These are phyloP conservation scores for Atopsyche davidsoni DNA, from an alignment of 1,140 invertebrate species.

Conservation along the genomic window DNA sequence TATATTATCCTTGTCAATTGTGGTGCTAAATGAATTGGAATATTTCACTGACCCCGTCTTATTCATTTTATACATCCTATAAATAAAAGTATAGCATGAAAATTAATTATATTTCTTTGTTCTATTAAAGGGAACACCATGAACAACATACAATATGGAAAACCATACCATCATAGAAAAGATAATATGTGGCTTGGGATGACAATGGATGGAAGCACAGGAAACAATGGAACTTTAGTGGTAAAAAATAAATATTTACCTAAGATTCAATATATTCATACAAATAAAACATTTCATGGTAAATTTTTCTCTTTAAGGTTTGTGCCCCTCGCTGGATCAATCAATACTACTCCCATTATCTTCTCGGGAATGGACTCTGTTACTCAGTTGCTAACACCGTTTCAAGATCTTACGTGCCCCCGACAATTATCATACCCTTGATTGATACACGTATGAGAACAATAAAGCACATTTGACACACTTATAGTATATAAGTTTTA, in stretches of 20 bases:
- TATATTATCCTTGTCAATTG: too few relatives aligned
- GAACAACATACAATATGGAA: slow-evolving; percentile 11
- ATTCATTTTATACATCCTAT: too few relatives aligned
- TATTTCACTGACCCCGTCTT: too few relatives aligned
- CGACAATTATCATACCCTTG: slow-evolving; percentile 14
- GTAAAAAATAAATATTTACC: slow-evolving; percentile 12
- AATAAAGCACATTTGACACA: too few relatives aligned
- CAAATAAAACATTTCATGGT: background rate
- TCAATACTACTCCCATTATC: slow-evolving; percentile 17
- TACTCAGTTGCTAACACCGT: slow-evolving; percentile 20
- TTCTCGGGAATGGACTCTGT: slow-evolving; percentile 24
- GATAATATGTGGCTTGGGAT: slow-evolving; percentile 28
- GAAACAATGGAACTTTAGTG: slow-evolving; percentile 24
- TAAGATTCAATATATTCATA: background rate
- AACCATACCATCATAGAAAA: slow-evolving; percentile 19
- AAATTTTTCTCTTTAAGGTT: slow-evolving; percentile 13
- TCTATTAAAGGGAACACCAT: slow-evolving; percentile 19
- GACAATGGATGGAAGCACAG: slow-evolving; percentile 20
- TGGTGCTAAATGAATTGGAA: too few relatives aligned
- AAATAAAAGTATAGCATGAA: background rate
- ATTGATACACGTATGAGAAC: slow-evolving; percentile 15
- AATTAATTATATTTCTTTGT: slow-evolving; percentile 6
- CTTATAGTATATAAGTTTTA: too few relatives aligned
- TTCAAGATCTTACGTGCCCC: background rate
- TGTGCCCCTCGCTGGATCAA: slow-evolving; percentile 27